A percentile compares a stretch with the other conserved stretches of the same genome.
phyloP scores from a whole-genome alignment of 2,888 invertebrate genomes.

The Amiota minor region DNA sequence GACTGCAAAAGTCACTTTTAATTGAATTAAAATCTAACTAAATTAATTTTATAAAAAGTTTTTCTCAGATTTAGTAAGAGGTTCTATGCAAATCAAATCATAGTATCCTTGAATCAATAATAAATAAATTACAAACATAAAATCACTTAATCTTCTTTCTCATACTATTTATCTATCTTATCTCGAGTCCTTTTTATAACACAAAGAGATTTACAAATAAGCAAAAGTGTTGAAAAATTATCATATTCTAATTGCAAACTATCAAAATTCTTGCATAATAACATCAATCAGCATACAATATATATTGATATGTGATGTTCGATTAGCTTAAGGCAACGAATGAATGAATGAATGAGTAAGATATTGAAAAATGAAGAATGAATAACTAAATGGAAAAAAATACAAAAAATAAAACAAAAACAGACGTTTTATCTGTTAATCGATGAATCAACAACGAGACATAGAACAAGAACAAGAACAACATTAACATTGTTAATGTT shows the following conservation, averaged over 20 bases:
- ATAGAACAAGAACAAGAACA: conserved; percentile 7
- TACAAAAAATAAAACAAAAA: neutral
- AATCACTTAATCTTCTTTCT: neutral
- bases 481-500: neutral
- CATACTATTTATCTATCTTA: neutral
- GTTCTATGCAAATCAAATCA: neutral
- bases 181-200: neutral
- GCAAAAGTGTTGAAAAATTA: conserved; percentile 38
- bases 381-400: conserved; percentile 6
- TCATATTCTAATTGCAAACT: conserved; percentile 46
- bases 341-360: neutral
- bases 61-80: neutral
- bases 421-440: conserved; percentile 27
- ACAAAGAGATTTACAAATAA: neutral
- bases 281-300: conserved; percentile 48
- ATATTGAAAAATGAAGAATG: conserved; percentile 5
- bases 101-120: neutral
- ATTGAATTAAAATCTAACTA: conserved; percentile 18
- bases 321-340: neutral
- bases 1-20: neutral
- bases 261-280: conserved; percentile 53
- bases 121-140: neutral
- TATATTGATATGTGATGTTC: conserved; percentile 1
- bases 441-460: conserved; percentile 25
- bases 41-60: neutral